Evolutionary conservation across 92 coral and sea anemone genomes (phyloP), one percentile per base, ranked within the genome.

Genomic region (Desmophyllum pertusum): DNA sequence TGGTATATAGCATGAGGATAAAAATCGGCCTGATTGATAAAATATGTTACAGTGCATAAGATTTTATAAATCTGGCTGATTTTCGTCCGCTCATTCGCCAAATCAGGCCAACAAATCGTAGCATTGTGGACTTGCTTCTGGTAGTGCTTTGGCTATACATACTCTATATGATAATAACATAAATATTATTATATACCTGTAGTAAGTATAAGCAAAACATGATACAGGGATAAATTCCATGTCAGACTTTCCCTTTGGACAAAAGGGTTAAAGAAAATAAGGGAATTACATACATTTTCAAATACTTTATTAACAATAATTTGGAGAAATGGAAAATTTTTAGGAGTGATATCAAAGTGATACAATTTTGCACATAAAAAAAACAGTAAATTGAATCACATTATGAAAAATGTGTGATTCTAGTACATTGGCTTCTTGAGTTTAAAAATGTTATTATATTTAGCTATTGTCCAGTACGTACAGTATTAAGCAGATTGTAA

Each of bases 241-340:
- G 27, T 13, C 0, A 1, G 10, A 30, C 10, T 0, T 10, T 18
- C 30, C 30, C n/a, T 57, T 57, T 18, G 63, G n/a, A 5, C 7
- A 5, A 57, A 23, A 6, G 27, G 27, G 63, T 57, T 57, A 2
- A 10, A n/a, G 13, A 59, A 27, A 25, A 0, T 25, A 25, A n/a
- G 10, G 27, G n/a, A 17, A 6, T 27, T 59, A 15, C 15, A 25
- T 59, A 25, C 35, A n/a, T 15, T 25, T 72, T 27, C 57, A 72
- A 42, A 42, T 29, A 27, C 77, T 71, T 71, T 72, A 72, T 72
- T 72, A 46, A 72, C 57, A 43, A 43, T 10, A 6, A 72, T 46
- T 27, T 45, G 21, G 17, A n/a, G 23, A 72, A 72, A 17, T 39
- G 14, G 4, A 68, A 68, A 17, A n/a, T n/a, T 38, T 38, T 68